phyloP scores from a whole-genome alignment of 2,797 vertebrate genomes.

The Clarias platycephalus region DNA sequence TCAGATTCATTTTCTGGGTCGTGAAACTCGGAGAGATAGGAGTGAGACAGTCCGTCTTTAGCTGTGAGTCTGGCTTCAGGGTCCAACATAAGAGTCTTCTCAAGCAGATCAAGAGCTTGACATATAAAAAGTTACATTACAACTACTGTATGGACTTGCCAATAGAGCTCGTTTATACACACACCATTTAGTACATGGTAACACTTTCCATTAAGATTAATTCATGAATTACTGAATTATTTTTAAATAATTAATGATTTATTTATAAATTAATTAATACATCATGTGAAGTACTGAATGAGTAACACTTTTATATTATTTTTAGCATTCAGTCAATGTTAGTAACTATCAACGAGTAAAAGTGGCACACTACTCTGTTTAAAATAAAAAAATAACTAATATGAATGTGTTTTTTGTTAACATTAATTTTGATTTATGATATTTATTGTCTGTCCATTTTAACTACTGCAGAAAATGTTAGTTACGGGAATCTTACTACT shows the following conservation, averaged over 20 bases:
- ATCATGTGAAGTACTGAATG: neutral
- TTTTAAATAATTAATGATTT: too few relatives aligned
- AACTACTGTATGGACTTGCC: too few relatives aligned
- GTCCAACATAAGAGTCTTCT: slow-evolving; percentile 80
- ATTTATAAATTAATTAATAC: neutral
- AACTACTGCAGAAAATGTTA: neutral
- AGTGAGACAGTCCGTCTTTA: slow-evolving; percentile 72
- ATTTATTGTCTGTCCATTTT: neutral
- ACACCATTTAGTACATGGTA: neutral
- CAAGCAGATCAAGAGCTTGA: slow-evolving; percentile 67
- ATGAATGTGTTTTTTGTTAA: neutral
- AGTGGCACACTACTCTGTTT: neutral
- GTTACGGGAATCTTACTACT: neutral
- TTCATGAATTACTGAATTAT: too few relatives aligned
- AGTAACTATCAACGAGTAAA: neutral
- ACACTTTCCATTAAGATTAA: neutral
- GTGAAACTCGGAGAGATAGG: slow-evolving; percentile 75
- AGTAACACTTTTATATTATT: neutral
- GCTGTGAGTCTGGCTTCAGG: slow-evolving; percentile 76
- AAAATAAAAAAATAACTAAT: neutral
- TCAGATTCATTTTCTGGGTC: slow-evolving; percentile 75
- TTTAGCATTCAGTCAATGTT: neutral
- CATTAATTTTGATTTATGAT: neutral
- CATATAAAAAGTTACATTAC: neutral
- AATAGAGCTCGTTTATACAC: neutral